Evolutionary conservation across 2,797 vertebrate species (phyloP), one percentile per base, ranked within the genome.

Genomic region (Alosa sapidissima): DNA sequence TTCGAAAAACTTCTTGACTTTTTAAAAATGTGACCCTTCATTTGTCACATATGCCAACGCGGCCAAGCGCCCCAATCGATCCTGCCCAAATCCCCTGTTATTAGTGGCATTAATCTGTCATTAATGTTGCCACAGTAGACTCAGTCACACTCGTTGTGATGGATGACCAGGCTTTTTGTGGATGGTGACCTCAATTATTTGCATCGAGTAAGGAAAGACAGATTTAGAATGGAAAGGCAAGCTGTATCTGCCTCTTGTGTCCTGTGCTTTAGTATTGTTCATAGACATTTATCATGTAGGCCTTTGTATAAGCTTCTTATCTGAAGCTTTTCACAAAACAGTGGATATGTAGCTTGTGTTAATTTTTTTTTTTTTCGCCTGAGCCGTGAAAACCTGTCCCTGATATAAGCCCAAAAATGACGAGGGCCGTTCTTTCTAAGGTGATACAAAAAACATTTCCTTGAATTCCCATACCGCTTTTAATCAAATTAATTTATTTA

Each of bases 51-150:
- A n/a, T 60, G 21, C 21, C 21, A 60, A 24, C 58, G 5, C 8
- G 21, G 58, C 5, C 8, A 9, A 60, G n/a, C 58, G 19, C 58
- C 21, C 6, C 58, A 47, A 78, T 78, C 14, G 65, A 68, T 51
- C 72, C 47, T 21, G 8, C 58, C n/a, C 45, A 51, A 84, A 84
- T 84, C 62, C 62, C 55, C 54, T 51, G 10, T 82, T 55, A 45
- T 45, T 51, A 83, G 65, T 58, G 36, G 82, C 52, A 83, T 83
- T 36, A 83, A 82, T 82, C 16, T 21, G 7, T 60, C 58, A 60
- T n/a, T 60, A 60, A 24, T 60, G 58, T 60, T 60, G n/a, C 58
- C 58, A 60, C 58, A 60, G 21, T 60, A 21, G 8, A 19, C 58
- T 60, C 58, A 60, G 58, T 60, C 58, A 60, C 58, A 60, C 58